Conservation (phyloP, 2,888 invertebrate species). For the Sinohyriopsis cumingii region DNA sequence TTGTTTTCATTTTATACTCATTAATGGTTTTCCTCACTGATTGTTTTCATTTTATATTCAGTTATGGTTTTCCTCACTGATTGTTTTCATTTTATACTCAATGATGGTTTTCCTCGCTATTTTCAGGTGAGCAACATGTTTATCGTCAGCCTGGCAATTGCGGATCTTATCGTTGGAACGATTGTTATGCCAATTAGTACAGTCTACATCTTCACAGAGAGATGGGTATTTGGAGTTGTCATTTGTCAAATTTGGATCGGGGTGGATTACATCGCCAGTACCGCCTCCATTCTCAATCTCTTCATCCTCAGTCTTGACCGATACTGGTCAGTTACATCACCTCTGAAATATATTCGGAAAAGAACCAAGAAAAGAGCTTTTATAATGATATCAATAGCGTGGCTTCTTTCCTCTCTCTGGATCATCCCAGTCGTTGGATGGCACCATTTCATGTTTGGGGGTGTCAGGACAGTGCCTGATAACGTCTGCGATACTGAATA, state of each 20-base stretch:
- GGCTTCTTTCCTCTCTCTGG: constrained; percentile 74
- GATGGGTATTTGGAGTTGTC: constrained; percentile 74
- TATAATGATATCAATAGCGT: constrained; percentile 74
- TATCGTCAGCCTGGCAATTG: constrained; percentile 74
- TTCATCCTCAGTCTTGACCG: constrained; percentile 73
- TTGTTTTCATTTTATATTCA: too few relatives aligned
- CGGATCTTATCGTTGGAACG: constrained; percentile 74
- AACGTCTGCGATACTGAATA: constrained; percentile 75
- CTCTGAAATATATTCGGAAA: constrained; percentile 73
- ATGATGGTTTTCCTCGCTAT: constrained; percentile 2
- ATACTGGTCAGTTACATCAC: constrained; percentile 75
- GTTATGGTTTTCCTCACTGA: background rate
- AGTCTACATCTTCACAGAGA: constrained; percentile 73
- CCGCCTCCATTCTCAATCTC: constrained; percentile 77
- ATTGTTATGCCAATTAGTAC: constrained; percentile 75
- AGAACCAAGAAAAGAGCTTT: constrained; percentile 74
- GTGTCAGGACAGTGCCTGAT: constrained; percentile 59
- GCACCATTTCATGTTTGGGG: constrained; percentile 71
- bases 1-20: too few relatives aligned
- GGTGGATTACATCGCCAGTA: constrained; percentile 77
- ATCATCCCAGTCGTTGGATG: constrained; percentile 74
- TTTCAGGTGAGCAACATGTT: constrained; percentile 75
- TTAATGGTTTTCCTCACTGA: background rate
- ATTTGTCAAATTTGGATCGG: constrained; percentile 77
- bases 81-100: too few relatives aligned